Base-by-base conservation (phyloP, 2,888 invertebrate genomes). In the Mythimna impura region DNA sequence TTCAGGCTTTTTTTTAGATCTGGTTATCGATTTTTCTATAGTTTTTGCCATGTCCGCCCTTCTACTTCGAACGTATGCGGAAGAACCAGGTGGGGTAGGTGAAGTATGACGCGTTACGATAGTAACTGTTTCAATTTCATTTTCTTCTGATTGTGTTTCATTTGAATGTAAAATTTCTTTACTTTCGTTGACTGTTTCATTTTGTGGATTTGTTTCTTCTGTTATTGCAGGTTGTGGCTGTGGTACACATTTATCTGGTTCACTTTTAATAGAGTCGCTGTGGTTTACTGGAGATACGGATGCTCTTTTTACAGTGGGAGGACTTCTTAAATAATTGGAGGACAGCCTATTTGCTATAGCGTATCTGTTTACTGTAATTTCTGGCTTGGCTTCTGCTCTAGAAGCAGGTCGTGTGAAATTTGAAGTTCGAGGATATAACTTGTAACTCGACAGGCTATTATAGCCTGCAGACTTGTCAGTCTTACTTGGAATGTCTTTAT, bases 51-150 rank as follows among this genome's bases (percentile, higher is more conserved):
- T 96, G 84, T 98, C 98, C 0, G 97, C 97, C 89, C 98, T 96
- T 84, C 97, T 97, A 36, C 97, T 97, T 81, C 98, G 95, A 14
- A 97, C 94, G 81, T 97, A 97, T 50, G 95, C 93, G 0, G 97
- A 96, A 0, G 97, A 97, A 1, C 97, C 97, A 0, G 97, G 97
- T 6, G 97, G 97, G 0, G 97, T 98, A 0, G 98, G 98, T 25
- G 98, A 98, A 0, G 98, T 98, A 43, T 97, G 97, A 74, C 98
- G 96, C 0, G 98, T 98, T 5, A 98, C 96, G 66, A 98, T 97
- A 7, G 96, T 96, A 5, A 98, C 91, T 6, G 97, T 94, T 89
- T 95, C 95, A 83, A 89, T 90, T 68, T 93, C 93, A 86, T 91
- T 88, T 68, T 85, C 76, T 61, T 88, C 82, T 62, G 68, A 85